These are phyloP conservation scores for Drosophila rubida DNA, from an alignment of 2,888 invertebrate species.

Conservation along the genomic window DNA sequence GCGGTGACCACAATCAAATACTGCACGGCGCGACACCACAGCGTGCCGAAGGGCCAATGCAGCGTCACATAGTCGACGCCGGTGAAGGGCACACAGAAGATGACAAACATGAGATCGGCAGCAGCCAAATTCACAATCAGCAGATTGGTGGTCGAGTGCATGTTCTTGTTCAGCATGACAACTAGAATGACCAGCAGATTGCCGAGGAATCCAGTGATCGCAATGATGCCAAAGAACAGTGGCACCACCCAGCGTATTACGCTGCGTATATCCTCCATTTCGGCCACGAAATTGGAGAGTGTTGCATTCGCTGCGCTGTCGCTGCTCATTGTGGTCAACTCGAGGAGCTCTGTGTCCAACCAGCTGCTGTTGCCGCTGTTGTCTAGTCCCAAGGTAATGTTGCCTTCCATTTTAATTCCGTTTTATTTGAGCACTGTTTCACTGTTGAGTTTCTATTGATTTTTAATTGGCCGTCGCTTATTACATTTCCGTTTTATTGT, in stretches of 20 bases:
- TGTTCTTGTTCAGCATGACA: slow-evolving; percentile 93
- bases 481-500: slow-evolving; percentile 52
- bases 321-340: background rate
- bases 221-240: slow-evolving; percentile 93
- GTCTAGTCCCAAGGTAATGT: slow-evolving; percentile 12
- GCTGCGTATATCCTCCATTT: slow-evolving; percentile 43
- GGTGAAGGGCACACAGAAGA: slow-evolving; percentile 97
- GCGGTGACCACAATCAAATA: slow-evolving; percentile 96
- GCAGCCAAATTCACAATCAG: slow-evolving; percentile 95
- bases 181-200: slow-evolving; percentile 95
- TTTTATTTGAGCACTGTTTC: background rate
- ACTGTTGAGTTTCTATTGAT: slow-evolving; percentile 28
- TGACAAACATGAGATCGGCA: slow-evolving; percentile 95
- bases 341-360: background rate
- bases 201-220: slow-evolving; percentile 93
- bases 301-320: slow-evolving; percentile 15
- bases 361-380: slow-evolving; percentile 8
- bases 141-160: slow-evolving; percentile 97
- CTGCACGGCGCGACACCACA: slow-evolving; percentile 95
- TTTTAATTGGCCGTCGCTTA: slow-evolving; percentile 30
- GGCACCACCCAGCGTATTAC: slow-evolving; percentile 88
- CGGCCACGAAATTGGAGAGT: background rate
- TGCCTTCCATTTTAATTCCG: slow-evolving; percentile 23
- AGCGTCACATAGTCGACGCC: slow-evolving; percentile 94
- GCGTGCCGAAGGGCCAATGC: slow-evolving; percentile 94